These are phyloP conservation scores for Microdon myrmicae DNA, from an alignment of 2,888 invertebrate genomes.

Conservation along the genomic window DNA sequence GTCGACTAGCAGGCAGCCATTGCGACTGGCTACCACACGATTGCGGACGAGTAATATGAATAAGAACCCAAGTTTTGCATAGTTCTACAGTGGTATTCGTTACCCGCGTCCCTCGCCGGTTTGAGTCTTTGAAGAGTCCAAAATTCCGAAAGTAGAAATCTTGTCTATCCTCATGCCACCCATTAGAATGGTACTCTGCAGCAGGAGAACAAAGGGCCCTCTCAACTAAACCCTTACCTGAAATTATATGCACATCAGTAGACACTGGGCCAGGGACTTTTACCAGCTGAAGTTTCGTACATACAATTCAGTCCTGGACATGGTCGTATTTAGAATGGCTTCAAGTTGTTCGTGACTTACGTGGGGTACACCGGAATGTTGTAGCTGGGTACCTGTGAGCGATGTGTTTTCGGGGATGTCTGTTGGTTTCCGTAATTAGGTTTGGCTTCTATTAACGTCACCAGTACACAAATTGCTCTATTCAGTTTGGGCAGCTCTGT, in stretches of 20 bases:
- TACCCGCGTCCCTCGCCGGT: constrained; percentile 3
- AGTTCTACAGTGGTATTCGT: too few species aligned
- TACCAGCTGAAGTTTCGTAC: constrained; percentile 24
- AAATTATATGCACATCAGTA: neutral
- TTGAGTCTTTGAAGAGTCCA: constrained; percentile 15
- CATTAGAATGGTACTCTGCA: constrained; percentile 15
- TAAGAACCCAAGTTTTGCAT: too few species aligned
- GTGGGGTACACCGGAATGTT: constrained; percentile 2
- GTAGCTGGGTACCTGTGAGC: neutral
- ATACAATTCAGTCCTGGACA: constrained; percentile 8
- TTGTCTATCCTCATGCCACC: constrained; percentile 35
- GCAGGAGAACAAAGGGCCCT: constrained; percentile 31
- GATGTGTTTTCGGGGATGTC: constrained; percentile 5
- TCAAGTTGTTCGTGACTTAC: constrained; percentile 34
- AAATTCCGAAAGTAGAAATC: constrained; percentile 38
- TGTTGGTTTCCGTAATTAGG: constrained; percentile 45
- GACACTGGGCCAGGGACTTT: constrained; percentile 5
- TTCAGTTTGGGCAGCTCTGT: constrained; percentile 13
- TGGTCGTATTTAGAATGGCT: constrained; percentile 12
- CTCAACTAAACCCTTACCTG: neutral
- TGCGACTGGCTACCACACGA: constrained; percentile 23
- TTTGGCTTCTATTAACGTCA: constrained; percentile 44
- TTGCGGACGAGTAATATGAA: neutral
- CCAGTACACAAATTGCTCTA: constrained; percentile 49
- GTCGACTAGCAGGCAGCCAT: constrained; percentile 27